Base-by-base conservation (phyloP, 1,140 invertebrate species). In the Stegodyphus mimosarum region DNA sequence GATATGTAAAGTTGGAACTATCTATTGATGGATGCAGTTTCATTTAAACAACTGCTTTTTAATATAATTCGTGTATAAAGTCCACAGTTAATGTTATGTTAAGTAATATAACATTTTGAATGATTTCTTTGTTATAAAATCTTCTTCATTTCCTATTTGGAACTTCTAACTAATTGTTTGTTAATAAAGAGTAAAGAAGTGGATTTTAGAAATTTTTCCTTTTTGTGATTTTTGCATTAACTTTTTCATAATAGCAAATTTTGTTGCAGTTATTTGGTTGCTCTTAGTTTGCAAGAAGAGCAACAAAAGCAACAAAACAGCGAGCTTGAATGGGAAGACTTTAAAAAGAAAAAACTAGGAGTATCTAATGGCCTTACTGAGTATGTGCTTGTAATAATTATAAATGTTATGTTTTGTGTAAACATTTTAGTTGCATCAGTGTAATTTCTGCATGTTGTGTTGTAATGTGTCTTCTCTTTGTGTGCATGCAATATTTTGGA, bases 281-380 rank as follows among this genome's bases (percentile, higher is more conserved):
- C 91, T 2, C 88, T 92, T 86, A 91, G 90, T 60, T 87, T 92
- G 67, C 90, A 92, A 89, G 90, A 91, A 88, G 91, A 92, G 87
- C 90, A 91, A 87, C 88, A 90, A 79, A 83, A 89, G 72, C 88
- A 89, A 76, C 88, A 89, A 81, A 88, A 89, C 78, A 88, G 88
- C 69, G 88, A 87, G 55, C 87, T 89, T 50, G 89, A 89, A 74
- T 90, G 89, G 89, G 88, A 89, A 66, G 87, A 88, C 67, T 89
- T 86, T 74, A 89, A 89, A 76, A 88, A 88, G 83, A 89, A 88
- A 72, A 87, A 87, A 50, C 88, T 89, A 52, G 88, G 89, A 86
- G 78, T 87, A 71, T 72, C 87, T 51, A 78, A 87, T 83, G 75
- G 75, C 72, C 53, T 89, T 86, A 84, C 87, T 87, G 91, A 91